These are phyloP conservation scores for Coptodon bakossiorum DNA, from an alignment of 2,113 vertebrate genomes.

Conservation along the genomic window DNA sequence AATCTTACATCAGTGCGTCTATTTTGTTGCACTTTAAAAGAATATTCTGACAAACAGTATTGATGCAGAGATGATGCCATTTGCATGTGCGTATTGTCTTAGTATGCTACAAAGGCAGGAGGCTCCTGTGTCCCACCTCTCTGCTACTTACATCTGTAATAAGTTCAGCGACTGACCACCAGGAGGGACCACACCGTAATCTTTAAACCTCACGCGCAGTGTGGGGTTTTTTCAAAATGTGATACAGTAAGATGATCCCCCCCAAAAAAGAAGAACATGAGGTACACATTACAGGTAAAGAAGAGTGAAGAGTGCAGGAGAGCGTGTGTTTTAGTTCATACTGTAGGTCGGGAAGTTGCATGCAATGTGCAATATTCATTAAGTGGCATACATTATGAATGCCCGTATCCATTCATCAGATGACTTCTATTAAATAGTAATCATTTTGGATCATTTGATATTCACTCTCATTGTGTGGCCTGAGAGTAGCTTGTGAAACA, in stretches of 20 bases:
- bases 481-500: neutral
- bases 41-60: conserved; percentile 40
- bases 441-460: conserved; percentile 3
- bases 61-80: conserved; percentile 60
- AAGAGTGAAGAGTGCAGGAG: neutral
- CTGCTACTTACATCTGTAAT: conserved; percentile 27
- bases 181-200: conserved; percentile 46
- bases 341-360: conserved; percentile 71
- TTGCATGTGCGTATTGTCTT: conserved; percentile 67
- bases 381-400: conserved; percentile 42
- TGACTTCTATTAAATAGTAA: neutral
- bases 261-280: neutral
- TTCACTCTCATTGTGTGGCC: neutral
- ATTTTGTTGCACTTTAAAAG: conserved; percentile 63
- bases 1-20: conserved; percentile 51
- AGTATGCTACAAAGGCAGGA: conserved; percentile 44
- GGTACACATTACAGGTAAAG: neutral
- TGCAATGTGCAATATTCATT: conserved; percentile 69
- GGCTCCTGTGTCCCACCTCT: conserved; percentile 21
- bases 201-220: neutral
- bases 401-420: conserved; percentile 9
- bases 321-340: conserved; percentile 26
- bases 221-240: neutral
- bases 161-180: conserved; percentile 50
- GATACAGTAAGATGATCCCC: neutral